A percentile compares a stretch with the other conserved stretches of the same genome.
phyloP scores from a whole-genome alignment of 2,888 invertebrate species.

The Acronicta alni region DNA sequence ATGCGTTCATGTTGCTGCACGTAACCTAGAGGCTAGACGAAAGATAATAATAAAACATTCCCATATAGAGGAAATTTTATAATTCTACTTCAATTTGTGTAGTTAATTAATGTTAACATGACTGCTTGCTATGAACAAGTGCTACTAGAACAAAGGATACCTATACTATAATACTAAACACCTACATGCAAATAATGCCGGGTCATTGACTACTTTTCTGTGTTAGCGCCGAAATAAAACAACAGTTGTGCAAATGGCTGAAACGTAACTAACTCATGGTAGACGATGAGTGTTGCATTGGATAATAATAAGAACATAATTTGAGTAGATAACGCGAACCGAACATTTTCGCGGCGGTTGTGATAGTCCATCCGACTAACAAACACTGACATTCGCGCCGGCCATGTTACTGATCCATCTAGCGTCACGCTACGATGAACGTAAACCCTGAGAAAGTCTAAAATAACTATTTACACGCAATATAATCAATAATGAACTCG shows the following conservation, averaged over 20 bases:
- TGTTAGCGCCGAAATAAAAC: conserved; percentile 70
- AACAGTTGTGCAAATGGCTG: conserved; percentile 60
- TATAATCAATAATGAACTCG: conserved; percentile 73
- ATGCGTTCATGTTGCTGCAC: conserved; percentile 61
- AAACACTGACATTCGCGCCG: conserved; percentile 82
- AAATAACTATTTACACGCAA: conserved; percentile 75
- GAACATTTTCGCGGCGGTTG: conserved; percentile 70
- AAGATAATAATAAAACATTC: conserved; percentile 57
- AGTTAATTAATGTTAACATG: conserved; percentile 25
- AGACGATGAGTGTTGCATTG: conserved; percentile 55
- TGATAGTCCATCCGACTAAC: conserved; percentile 72
- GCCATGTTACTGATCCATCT: conserved; percentile 83
- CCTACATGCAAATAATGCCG: conserved; percentile 84
- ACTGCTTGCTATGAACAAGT: conserved; percentile 45
- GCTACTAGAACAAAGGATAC: conserved; percentile 76
- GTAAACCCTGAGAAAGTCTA: conserved; percentile 78
- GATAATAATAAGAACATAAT: conserved; percentile 49
- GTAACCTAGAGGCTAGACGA: conserved; percentile 69
- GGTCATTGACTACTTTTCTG: conserved; percentile 83
- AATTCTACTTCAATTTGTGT: conserved; percentile 62
- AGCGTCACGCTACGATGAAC: conserved; percentile 86
- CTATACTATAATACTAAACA: conserved; percentile 69
- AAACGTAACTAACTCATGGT: conserved; percentile 52
- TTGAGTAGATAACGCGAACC: conserved; percentile 55
- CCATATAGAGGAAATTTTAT: conserved; percentile 47